These are phyloP conservation scores for Xiphorhynchus elegans DNA, from an alignment of 2,113 vertebrate genomes.

Conservation along the genomic window DNA sequence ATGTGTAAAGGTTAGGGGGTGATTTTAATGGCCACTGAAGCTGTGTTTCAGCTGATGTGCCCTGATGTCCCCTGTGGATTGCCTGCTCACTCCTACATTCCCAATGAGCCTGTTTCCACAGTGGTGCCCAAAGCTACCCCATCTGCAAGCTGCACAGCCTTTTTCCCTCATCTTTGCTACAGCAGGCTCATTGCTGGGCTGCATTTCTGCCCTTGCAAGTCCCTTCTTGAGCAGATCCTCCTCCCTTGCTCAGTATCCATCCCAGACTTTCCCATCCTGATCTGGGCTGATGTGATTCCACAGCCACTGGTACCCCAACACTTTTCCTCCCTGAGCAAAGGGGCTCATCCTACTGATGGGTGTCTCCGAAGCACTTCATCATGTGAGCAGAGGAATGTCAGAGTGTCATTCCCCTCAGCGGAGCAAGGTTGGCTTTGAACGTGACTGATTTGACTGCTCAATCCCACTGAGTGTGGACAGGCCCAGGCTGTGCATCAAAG, in stretches of 20 bases:
- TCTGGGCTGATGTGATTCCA: background rate
- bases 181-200: background rate
- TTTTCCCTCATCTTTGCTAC: background rate
- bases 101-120: background rate
- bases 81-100: background rate
- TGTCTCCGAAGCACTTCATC: background rate
- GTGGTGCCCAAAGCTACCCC: background rate
- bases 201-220: background rate
- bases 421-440: background rate
- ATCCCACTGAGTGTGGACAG: background rate
- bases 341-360: background rate
- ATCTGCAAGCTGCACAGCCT: background rate
- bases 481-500: background rate
- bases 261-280: background rate
- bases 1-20: background rate
- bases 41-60: background rate
- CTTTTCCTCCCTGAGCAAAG: background rate
- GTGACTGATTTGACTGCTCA: background rate
- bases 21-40: background rate
- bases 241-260: rapidly evolving
- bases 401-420: background rate
- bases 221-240: background rate
- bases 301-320: background rate
- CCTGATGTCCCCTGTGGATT: background rate
- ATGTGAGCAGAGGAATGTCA: background rate